Conservation (phyloP, 92 coral and sea anemone species). For the Heliopora coerulea region DNA sequence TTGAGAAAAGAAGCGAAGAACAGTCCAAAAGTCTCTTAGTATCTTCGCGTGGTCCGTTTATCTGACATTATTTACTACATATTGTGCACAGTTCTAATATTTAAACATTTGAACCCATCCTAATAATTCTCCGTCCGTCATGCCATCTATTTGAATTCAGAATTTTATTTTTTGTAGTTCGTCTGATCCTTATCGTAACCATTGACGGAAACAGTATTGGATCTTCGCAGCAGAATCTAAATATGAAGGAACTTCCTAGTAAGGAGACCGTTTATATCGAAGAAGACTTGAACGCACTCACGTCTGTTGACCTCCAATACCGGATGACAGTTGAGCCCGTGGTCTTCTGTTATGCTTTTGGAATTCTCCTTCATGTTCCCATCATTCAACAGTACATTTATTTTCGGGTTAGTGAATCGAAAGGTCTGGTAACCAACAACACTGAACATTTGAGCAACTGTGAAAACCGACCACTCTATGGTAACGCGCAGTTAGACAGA, state of each 20-base stretch:
- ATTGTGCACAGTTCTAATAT: no score
- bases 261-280: not conserved
- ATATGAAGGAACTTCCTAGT: not conserved
- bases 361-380: constrained; percentile 89
- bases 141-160: not conserved
- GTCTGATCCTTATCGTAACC: not conserved
- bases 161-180: not conserved
- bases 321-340: constrained; percentile 90
- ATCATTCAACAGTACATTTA: constrained; percentile 92
- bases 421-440: constrained; percentile 76
- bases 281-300: not conserved
- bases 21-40: no score
- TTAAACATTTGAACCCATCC: no score
- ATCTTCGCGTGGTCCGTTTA: no score
- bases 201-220: not conserved
- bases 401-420: constrained; percentile 66
- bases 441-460: constrained; percentile 82
- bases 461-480: constrained; percentile 50
- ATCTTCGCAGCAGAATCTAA: not conserved
- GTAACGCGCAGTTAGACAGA: constrained; percentile 52
- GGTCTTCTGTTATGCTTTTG: constrained; percentile 93
- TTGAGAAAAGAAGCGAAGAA: no score
- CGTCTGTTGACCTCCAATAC: not conserved
- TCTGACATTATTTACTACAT: no score
- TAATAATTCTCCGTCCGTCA: no score